A percentile compares a stretch with the other conserved stretches of the same genome.
Evolutionary conservation across 1,140 invertebrate species (phyloP).

Genomic region (Diorhabda sublineata): DNA sequence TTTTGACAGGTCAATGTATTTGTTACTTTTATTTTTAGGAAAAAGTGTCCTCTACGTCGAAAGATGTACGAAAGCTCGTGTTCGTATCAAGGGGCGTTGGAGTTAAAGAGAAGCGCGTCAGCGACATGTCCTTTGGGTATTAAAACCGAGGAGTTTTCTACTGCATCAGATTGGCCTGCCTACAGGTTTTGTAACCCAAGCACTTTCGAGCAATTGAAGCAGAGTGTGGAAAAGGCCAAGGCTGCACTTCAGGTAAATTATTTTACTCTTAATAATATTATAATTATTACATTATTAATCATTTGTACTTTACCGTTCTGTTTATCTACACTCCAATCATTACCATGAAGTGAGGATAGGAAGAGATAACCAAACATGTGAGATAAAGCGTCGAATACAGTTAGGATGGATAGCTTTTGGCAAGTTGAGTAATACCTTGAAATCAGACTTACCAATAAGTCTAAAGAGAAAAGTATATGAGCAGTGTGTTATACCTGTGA

Average conservation of each 20-base stretch:
- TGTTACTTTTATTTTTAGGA: conserved; percentile 35
- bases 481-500: no score
- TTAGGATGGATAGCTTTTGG: no score
- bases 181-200: conserved; percentile 69
- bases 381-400: no score
- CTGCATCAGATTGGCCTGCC: conserved; percentile 62
- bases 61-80: conserved; percentile 85
- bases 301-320: no score
- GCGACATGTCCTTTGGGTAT: conserved; percentile 44
- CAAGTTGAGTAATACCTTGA: no score
- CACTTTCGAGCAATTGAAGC: conserved; percentile 82
- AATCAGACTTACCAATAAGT: no score
- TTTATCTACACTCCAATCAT: no score
- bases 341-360: no score
- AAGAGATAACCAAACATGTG: no score
- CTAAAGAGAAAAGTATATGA: no score
- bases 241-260: conserved; percentile 63
- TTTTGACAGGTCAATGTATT: neutral
- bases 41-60: conserved; percentile 43
- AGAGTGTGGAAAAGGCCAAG: conserved; percentile 84
- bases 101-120: conserved; percentile 68
- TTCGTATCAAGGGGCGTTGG: conserved; percentile 78
- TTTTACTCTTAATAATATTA: neutral
- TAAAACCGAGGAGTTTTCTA: conserved; percentile 60
- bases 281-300: no score